Base-by-base conservation (phyloP, 1,140 invertebrate species). In the Megalopta genalis region DNA sequence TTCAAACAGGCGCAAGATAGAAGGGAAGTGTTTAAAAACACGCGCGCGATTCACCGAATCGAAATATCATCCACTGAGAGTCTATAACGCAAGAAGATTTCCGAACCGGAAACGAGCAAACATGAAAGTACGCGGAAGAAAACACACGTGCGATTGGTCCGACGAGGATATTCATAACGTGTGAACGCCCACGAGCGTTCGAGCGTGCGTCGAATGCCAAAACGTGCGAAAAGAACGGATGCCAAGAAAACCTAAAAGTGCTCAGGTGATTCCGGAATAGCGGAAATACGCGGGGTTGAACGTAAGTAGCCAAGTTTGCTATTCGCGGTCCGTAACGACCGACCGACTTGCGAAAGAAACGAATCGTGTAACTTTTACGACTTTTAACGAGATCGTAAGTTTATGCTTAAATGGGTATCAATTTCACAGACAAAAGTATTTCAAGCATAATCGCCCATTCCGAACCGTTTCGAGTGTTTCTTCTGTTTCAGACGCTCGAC, bases 131-230 rank as follows among this genome's bases (percentile, higher is more conserved):
- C 83, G 83, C 77, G 84, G 80, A 88, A 86, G 86, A 81, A 81
- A 84, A 86, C 80, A 80, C 84, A 86, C 78, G 79, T 74, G 82
- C 82, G 86, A 85, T 79, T 84, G 84, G 81, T 77, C 81, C 74
- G 76, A 84, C 80, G 82, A 83, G 87, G 84, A 86, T 89, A 87
- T 89, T 89, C 84, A 84, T 84, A 85, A 88, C 85, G 82, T 88
- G 85, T 86, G 86, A 87, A 84, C 87, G 85, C 76, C 80, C 86
- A 85, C 72, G 85, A 78, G 84, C 70, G 86, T 80, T 88, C 87
- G 82, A 88, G 84, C 81, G 80, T 84, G 71, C 76, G 59, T 76
- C 82, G 81, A 82, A 84, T 86, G 86, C 74, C 83, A 86, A 80
- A 82, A 88, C 85, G 87, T 87, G 87, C 81, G 79, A 81, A 64